Evolutionary conservation across 2,888 invertebrate species (phyloP).

Genomic region (Chaitophorus viminalis): DNA sequence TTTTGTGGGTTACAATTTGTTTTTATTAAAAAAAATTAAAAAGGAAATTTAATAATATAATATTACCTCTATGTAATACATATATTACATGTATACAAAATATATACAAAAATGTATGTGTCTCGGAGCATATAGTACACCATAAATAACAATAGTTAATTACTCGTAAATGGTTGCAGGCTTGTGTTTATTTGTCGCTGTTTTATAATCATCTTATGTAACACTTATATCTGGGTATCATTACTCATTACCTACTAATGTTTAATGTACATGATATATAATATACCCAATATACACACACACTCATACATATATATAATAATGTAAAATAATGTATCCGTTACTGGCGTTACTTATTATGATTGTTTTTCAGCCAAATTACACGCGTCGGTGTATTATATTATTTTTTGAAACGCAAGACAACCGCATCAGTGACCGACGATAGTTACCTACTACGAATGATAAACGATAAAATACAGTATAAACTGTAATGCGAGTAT

Average conservation of each 20-base stretch:
- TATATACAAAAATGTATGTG: neutral
- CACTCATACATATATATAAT: neutral
- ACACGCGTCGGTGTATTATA: neutral
- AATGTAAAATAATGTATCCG: neutral
- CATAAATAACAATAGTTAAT: conserved; percentile 52
- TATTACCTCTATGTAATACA: neutral
- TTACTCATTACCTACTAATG: neutral
- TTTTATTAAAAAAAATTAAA: neutral
- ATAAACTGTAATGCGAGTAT: no score
- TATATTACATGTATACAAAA: no score
- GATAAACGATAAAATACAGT: no score
- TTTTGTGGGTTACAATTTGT: neutral
- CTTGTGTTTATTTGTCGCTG: neutral
- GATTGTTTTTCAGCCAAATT: neutral
- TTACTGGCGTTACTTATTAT: conserved; percentile 4
- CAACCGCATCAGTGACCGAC: no score
- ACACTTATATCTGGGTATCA: neutral
- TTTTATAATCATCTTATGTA: conserved; percentile 29
- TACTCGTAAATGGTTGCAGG: conserved; percentile 8
- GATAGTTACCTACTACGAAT: no score
- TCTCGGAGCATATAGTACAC: conserved; percentile 15
- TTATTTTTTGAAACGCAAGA: neutral
- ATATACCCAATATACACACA: no score
- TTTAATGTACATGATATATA: neutral
- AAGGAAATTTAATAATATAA: neutral